These are phyloP conservation scores for Eupsilia transversa DNA, from an alignment of 2,888 invertebrate genomes.

Conservation along the genomic window DNA sequence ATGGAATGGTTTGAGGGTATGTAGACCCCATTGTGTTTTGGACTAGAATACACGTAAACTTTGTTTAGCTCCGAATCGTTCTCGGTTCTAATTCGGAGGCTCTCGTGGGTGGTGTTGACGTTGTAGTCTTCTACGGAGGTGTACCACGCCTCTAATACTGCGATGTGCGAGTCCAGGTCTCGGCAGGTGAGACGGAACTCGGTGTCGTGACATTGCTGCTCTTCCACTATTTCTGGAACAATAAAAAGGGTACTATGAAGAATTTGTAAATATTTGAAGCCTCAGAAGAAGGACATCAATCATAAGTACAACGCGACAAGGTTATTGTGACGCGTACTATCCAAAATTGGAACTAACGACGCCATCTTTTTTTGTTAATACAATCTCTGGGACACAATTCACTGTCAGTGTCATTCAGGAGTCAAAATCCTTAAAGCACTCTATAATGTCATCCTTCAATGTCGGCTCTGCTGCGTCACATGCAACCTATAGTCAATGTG, in stretches of 20 bases:
- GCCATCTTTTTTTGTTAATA: not conserved
- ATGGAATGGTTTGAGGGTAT: conserved; percentile 80
- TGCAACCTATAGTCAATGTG: not conserved
- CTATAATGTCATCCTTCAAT: not conserved
- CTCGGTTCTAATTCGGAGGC: conserved; percentile 79
- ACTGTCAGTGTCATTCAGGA: not conserved
- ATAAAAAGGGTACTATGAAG: conserved; percentile 44
- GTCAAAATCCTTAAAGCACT: not conserved
- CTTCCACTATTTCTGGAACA: conserved; percentile 92
- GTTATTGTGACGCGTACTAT: not conserved
- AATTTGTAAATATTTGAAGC: not conserved
- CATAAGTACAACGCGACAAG: not conserved
- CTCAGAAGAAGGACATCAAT: not conserved
- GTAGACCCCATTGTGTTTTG: conserved; percentile 86
- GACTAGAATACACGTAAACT: conserved; percentile 87
- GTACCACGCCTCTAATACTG: conserved; percentile 92
- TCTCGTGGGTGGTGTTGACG: conserved; percentile 75
- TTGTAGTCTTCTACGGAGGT: conserved; percentile 82
- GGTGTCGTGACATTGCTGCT: conserved; percentile 91
- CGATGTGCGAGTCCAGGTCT: conserved; percentile 91
- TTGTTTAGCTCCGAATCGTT: conserved; percentile 85
- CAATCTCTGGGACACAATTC: not conserved
- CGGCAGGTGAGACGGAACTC: conserved; percentile 92
- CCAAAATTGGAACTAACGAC: not conserved
- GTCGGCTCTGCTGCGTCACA: not conserved